Evolutionary conservation across 2,113 vertebrate species (phyloP).

Genomic region (Onychostruthus taczanowskii): DNA sequence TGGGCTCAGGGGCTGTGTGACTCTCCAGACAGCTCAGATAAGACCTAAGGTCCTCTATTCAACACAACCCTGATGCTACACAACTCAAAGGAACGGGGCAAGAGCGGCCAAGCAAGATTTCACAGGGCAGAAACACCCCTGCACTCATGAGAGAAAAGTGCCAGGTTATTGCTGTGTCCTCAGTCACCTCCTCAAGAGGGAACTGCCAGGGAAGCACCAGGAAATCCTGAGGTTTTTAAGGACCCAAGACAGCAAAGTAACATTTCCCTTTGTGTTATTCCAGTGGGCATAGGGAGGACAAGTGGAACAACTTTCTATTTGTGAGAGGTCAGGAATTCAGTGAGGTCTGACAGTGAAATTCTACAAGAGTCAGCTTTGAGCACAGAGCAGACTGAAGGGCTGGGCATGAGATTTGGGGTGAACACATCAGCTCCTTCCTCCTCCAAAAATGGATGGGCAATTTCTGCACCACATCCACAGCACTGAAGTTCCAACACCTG

Average conservation of each 20-base stretch:
- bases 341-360: background rate
- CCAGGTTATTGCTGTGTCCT: background rate
- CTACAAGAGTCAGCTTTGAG: background rate
- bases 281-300: background rate
- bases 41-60: background rate
- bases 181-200: background rate
- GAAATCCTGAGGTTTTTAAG: background rate
- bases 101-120: background rate
- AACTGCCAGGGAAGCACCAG: background rate
- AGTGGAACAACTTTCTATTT: background rate
- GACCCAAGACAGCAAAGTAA: background rate
- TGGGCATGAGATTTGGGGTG: background rate
- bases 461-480: background rate
- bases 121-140: background rate
- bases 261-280: background rate
- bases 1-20: background rate
- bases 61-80: background rate
- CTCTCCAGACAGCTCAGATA: background rate
- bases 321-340: background rate
- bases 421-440: background rate
- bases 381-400: background rate
- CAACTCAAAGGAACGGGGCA: background rate
- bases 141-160: background rate
- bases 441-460: accelerated
- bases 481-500: accelerated